Base-by-base conservation (phyloP, 2,888 invertebrate genomes). In the Drosophila hamatofila region DNA sequence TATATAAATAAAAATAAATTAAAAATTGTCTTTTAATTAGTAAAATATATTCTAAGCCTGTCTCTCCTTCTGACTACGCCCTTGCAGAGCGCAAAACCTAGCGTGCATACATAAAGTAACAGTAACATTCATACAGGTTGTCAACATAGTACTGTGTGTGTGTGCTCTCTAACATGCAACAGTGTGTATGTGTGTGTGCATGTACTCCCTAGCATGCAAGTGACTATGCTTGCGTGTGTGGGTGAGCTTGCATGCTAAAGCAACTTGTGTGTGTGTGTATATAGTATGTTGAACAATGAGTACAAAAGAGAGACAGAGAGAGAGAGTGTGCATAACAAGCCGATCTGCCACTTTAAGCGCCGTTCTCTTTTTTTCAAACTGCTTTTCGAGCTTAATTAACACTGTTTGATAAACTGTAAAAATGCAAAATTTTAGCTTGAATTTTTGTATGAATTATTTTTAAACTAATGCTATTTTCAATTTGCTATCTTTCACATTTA, bases 101-200 rank as follows among this genome's bases (percentile, higher is more conserved):
- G 14, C 25, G 21, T 5, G 23, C 48, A 18, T 27, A 16, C n/a
- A 44, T 2, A 39, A 25, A 21, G 12, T 12, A 42, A 56, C 56
- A 69, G 49, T 33, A 58, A 51, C 44, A 49, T 7, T 49, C 69
- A 39, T 12, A 55, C 55, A 48, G 55, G 54, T 27, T 46, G 46
- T 9, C 35, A 39, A n/a, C n/a, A 69, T 41, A n/a, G 3, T n/a
- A 35, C 11, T 12, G 3, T 21, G 11, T 12, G 12, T 21, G 23
- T 35, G 49, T 12, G 33, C 21, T 7, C 23, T 14, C 2, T 30
- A 6, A 18, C 41, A 27, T 27, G 55, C 18, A 39, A 27, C 5
- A 27, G n/a, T 33, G 11, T 27, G 3, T 25, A n/a, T 37, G 39
- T 16, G 44, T 44, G 44, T 6, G 42, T 11, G 18, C 18, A n/a